Evolutionary conservation across 1,140 invertebrate species (phyloP).

Genomic region (Nylanderia fulva): DNA sequence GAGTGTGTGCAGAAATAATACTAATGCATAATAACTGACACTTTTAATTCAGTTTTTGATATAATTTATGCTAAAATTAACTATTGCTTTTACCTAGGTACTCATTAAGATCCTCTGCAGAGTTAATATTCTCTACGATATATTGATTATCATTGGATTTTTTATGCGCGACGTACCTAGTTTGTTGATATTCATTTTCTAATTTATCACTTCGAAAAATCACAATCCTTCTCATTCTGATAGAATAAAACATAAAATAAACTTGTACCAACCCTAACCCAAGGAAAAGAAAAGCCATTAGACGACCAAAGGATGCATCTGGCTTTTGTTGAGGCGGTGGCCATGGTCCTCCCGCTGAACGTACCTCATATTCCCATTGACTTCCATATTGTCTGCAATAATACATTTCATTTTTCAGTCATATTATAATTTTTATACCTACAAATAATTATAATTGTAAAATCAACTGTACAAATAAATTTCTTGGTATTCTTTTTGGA

Average conservation of each 20-base stretch:
- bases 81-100: neutral
- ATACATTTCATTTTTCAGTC: neutral
- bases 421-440: neutral
- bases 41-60: neutral
- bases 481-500: neutral
- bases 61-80: neutral
- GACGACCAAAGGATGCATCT: neutral
- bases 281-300: neutral
- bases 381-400: slow-evolving; percentile 18
- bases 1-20: neutral
- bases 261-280: neutral
- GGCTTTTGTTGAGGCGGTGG: neutral
- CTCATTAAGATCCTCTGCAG: neutral
- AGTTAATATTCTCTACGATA: neutral
- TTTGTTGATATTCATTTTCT: neutral
- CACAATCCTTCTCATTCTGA: neutral
- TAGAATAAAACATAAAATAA: neutral
- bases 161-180: neutral
- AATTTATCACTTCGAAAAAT: neutral
- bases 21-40: neutral
- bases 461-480: neutral
- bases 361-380: slow-evolving; percentile 52
- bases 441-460: neutral
- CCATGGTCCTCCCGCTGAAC: slow-evolving; percentile 39
- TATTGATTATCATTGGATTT: neutral